These are phyloP conservation scores for Xerus inauris DNA, from an alignment of 2,113 vertebrate genomes.

Conservation along the genomic window DNA sequence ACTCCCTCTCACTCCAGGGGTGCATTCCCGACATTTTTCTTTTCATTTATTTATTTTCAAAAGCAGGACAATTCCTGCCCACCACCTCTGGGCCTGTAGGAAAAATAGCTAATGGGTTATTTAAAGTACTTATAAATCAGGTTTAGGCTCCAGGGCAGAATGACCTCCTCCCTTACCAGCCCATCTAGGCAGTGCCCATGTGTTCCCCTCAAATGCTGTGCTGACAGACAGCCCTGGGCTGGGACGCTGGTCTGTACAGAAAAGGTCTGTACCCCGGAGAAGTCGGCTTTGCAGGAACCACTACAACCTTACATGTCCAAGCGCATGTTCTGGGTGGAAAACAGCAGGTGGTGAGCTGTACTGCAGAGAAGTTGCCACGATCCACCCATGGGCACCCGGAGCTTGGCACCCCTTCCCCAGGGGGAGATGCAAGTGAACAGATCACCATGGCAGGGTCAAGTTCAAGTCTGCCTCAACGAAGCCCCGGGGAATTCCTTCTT, in stretches of 20 bases:
- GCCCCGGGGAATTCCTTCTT: constrained; percentile 60
- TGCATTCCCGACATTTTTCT: not conserved
- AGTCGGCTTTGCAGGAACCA: constrained; percentile 17
- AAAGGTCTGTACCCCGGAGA: not conserved
- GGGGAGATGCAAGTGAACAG: not conserved
- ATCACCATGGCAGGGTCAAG: constrained; percentile 15
- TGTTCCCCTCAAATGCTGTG: not conserved
- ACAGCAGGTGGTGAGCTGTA: constrained; percentile 26
- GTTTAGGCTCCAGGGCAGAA: not conserved
- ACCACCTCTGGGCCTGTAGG: not conserved
- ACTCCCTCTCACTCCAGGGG: not conserved
- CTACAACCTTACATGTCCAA: not conserved
- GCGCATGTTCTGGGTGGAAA: not conserved
- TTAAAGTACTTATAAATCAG: not conserved
- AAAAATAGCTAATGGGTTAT: not conserved
- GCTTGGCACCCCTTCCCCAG: not conserved
- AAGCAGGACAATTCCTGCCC: not conserved
- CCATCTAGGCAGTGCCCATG: fast-evolving
- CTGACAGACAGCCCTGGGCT: not conserved
- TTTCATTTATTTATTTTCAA: not conserved
- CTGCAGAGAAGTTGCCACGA: constrained; percentile 20
- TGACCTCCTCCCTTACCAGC: not conserved
- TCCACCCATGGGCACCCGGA: not conserved
- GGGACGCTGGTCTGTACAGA: not conserved
- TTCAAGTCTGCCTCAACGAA: not conserved